Conservation (phyloP, 2,113 vertebrate species). For the Megalops atlanticus region DNA sequence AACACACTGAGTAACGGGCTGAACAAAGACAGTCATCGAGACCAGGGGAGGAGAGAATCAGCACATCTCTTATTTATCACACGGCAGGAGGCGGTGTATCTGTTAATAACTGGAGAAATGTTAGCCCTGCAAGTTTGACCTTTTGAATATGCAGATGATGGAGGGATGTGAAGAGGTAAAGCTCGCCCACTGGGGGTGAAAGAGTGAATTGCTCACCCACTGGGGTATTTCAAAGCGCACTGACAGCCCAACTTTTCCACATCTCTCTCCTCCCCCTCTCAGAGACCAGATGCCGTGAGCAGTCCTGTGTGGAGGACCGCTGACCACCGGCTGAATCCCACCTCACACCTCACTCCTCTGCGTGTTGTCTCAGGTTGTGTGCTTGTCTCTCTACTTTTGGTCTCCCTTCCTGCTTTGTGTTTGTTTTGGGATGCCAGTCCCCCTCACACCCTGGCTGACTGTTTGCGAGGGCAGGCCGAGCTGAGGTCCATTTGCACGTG, state of each 20-base stretch:
- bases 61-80: background rate
- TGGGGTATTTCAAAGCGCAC: background rate
- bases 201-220: background rate
- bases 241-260: background rate
- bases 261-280: background rate
- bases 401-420: background rate
- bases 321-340: background rate
- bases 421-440: background rate
- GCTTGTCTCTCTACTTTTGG: too few species aligned
- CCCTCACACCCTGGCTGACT: background rate
- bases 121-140: background rate
- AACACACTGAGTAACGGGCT: background rate
- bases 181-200: too few species aligned
- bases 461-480: background rate
- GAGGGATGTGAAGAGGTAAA: background rate
- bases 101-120: background rate
- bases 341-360: background rate
- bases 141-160: background rate
- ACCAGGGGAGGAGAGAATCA: too few species aligned
- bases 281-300: background rate
- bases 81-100: background rate
- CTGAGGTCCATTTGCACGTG: background rate
- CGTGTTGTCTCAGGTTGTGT: background rate
- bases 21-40: background rate
- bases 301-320: background rate